Evolutionary conservation across 2,113 vertebrate genomes (phyloP).

Genomic region (Salvelinus namaycush): DNA sequence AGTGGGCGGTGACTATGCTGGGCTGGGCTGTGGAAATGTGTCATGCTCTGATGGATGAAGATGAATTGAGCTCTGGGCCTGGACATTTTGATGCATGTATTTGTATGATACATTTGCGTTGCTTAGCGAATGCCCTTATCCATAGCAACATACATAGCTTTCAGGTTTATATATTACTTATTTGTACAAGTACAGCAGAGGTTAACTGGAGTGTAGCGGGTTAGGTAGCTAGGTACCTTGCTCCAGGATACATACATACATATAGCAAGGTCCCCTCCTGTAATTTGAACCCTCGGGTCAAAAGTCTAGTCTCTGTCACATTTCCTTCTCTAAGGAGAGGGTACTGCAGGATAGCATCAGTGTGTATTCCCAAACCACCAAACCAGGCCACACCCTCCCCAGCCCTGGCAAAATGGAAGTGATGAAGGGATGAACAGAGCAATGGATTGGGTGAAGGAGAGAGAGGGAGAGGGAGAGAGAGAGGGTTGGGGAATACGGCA

Average conservation of each 20-base stretch:
- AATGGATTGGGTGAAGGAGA: conserved; percentile 28
- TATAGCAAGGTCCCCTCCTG: conserved; percentile 40
- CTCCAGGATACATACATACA: conserved; percentile 61
- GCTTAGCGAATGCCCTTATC: conserved; percentile 58
- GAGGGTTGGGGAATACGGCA: conserved; percentile 57
- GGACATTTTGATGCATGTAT: conserved; percentile 38
- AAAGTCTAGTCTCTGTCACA: conserved; percentile 42
- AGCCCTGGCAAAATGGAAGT: conserved; percentile 21
- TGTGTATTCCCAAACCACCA: conserved; percentile 26
- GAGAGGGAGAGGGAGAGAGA: conserved; percentile 26
- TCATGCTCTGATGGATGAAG: conserved; percentile 48
- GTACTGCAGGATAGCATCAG: conserved; percentile 51
- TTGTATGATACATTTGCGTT: conserved; percentile 52
- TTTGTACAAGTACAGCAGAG: conserved; percentile 63
- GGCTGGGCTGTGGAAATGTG: background rate
- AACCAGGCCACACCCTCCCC: conserved; percentile 23
- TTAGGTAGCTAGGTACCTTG: conserved; percentile 50
- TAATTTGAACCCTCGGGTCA: conserved; percentile 65
- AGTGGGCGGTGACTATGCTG: conserved; percentile 57
- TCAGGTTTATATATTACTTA: conserved; percentile 74
- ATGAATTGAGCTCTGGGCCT: conserved; percentile 40
- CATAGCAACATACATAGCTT: conserved; percentile 60
- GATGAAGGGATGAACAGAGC: conserved; percentile 35
- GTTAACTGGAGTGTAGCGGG: conserved; percentile 65
- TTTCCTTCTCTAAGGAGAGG: conserved; percentile 48